Evolutionary conservation across 2,888 invertebrate genomes (phyloP).

Genomic region (Prenolepis imparis): DNA sequence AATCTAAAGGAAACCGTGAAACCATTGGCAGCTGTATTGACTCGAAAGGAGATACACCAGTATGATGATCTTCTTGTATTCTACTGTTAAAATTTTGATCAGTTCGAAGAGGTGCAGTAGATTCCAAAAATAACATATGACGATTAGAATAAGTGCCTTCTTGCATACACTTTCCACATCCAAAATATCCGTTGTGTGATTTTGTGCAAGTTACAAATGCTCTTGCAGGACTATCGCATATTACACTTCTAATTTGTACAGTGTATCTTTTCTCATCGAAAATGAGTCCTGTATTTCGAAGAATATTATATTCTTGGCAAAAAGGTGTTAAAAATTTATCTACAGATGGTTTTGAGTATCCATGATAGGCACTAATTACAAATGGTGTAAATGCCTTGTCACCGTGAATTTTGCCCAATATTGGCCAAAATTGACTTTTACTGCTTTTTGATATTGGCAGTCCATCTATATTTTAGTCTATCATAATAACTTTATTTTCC

Average conservation of each 20-base stretch:
- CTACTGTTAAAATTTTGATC: background rate
- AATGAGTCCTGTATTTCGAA: background rate
- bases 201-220: conserved; percentile 20
- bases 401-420: background rate
- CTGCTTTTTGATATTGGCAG: background rate
- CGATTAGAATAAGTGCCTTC: background rate
- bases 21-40: no score
- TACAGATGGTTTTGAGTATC: background rate
- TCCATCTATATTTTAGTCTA: background rate
- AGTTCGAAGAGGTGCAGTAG: background rate
- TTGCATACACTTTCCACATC: background rate
- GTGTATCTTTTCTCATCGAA: background rate
- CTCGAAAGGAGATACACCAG: background rate
- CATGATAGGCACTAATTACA: conserved; percentile 4
- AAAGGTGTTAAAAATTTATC: no score
- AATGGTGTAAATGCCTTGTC: background rate
- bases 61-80: background rate
- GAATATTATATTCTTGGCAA: background rate
- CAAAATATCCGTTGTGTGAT: background rate
- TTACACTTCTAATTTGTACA: background rate
- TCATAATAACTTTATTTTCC: background rate
- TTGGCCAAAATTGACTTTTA: conserved; percentile 7
- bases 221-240: conserved; percentile 15
- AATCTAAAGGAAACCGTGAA: background rate
- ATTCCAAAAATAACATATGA: background rate